Evolutionary conservation across 1,140 invertebrate species (phyloP).

Genomic region (Drosophila ohnishii): DNA sequence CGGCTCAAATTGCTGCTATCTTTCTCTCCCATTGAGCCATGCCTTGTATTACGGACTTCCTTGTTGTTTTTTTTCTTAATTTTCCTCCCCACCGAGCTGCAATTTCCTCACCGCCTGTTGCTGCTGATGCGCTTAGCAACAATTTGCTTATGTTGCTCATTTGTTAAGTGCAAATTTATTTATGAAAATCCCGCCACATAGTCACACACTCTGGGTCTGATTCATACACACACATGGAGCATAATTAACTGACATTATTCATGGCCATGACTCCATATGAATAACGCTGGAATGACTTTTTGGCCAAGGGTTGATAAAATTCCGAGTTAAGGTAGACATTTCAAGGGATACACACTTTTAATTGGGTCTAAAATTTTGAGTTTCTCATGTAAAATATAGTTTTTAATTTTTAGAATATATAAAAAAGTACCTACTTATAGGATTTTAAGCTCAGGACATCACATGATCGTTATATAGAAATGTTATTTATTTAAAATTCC

Average conservation of each 20-base stretch:
- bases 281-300: slow-evolving; percentile 30
- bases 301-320: slow-evolving; percentile 15
- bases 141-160: slow-evolving; percentile 68
- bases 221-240: slow-evolving; percentile 19
- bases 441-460: no score
- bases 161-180: slow-evolving; percentile 78
- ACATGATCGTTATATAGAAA: no score
- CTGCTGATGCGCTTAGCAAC: slow-evolving; percentile 68
- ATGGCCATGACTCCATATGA: slow-evolving; percentile 66
- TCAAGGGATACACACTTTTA: neutral
- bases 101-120: slow-evolving; percentile 60
- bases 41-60: slow-evolving; percentile 75
- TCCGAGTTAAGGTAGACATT: neutral
- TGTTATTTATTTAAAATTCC: neutral
- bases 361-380: neutral
- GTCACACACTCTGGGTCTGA: slow-evolving; percentile 23
- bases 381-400: neutral
- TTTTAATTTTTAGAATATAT: neutral
- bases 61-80: slow-evolving; percentile 41
- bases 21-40: slow-evolving; percentile 57
- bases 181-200: slow-evolving; percentile 58
- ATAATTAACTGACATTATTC: slow-evolving; percentile 76
- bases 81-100: slow-evolving; percentile 3
- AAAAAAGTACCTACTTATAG: no score
- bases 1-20: slow-evolving; percentile 35